Evolutionary conservation across 1,140 invertebrate genomes (phyloP).

Genomic region (Papilio aristodemus): DNA sequence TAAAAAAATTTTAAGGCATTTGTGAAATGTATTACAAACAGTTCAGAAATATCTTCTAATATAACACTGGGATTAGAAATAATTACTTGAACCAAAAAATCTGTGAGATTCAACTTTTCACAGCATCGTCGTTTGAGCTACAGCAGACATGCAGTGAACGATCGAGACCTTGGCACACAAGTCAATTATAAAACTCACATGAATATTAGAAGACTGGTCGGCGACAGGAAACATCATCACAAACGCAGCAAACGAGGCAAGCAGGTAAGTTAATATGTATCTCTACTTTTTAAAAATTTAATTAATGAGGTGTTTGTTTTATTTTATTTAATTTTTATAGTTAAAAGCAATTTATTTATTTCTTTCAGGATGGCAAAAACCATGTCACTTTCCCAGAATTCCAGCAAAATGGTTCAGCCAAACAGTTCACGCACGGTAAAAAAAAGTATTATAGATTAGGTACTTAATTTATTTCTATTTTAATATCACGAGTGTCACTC

Average conservation of each 20-base stretch:
- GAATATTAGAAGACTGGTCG: slow-evolving; percentile 92
- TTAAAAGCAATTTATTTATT: slow-evolving; percentile 26
- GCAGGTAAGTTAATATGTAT: slow-evolving; percentile 79
- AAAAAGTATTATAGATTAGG: slow-evolving; percentile 83
- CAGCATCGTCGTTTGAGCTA: slow-evolving; percentile 94
- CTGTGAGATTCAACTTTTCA: slow-evolving; percentile 28
- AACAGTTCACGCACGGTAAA: slow-evolving; percentile 92
- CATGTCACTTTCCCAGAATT: slow-evolving; percentile 93
- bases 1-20: no score
- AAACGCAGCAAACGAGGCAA: slow-evolving; percentile 89
- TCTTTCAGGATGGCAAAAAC: slow-evolving; percentile 88
- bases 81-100: no score
- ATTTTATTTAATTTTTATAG: slow-evolving; percentile 32
- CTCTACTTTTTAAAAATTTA: neutral
- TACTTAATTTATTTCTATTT: slow-evolving; percentile 77
- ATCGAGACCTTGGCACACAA: slow-evolving; percentile 91
- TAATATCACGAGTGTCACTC: slow-evolving; percentile 76
- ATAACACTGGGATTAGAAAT: no score
- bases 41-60: no score
- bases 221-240: slow-evolving; percentile 90
- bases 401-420: slow-evolving; percentile 91
- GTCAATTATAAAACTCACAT: slow-evolving; percentile 95
- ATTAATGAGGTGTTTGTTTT: neutral
- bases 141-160: slow-evolving; percentile 93
- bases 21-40: no score